These are phyloP conservation scores for Toxotes chatareus DNA, from an alignment of 2,113 vertebrate genomes.

Conservation along the genomic window DNA sequence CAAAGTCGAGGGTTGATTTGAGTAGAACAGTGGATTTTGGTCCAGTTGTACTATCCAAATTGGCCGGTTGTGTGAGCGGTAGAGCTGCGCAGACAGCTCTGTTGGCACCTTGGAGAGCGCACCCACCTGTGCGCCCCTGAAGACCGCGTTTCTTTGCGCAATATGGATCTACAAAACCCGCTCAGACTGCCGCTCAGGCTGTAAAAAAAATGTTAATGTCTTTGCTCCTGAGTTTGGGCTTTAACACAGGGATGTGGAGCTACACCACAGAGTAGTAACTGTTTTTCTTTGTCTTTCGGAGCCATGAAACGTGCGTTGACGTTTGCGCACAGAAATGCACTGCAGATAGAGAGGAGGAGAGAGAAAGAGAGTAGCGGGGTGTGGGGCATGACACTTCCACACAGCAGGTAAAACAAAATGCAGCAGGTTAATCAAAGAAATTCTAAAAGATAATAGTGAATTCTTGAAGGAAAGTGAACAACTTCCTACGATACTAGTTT, in stretches of 20 bases:
- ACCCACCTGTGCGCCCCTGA: slow-evolving; percentile 79
- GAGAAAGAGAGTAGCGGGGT: slow-evolving; percentile 30
- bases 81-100: slow-evolving; percentile 43
- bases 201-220: not conserved
- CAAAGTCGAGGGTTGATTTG: slow-evolving; percentile 13
- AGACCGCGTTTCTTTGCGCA: slow-evolving; percentile 67
- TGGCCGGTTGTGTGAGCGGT: not conserved
- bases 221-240: slow-evolving; percentile 27
- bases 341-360: slow-evolving; percentile 62
- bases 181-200: not conserved
- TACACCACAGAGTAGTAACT: slow-evolving; percentile 16
- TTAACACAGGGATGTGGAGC: slow-evolving; percentile 16
- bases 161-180: slow-evolving; percentile 53
- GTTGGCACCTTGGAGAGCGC: slow-evolving; percentile 76
- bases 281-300: slow-evolving; percentile 69
- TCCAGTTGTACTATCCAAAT: slow-evolving; percentile 35
- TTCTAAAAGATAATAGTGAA: slow-evolving; percentile 11
- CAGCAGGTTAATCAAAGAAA: slow-evolving; percentile 64
- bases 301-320: slow-evolving; percentile 58
- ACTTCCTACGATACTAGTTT: slow-evolving; percentile 35
- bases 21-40: slow-evolving; percentile 28
- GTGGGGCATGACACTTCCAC: slow-evolving; percentile 52
- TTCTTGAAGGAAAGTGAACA: not conserved
- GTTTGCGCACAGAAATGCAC: slow-evolving; percentile 73
- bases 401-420: slow-evolving; percentile 40